Evolutionary conservation across 2,888 invertebrate species (phyloP), one percentile per base, ranked within the genome.

Genomic region (Hipparchia sbordonii): DNA sequence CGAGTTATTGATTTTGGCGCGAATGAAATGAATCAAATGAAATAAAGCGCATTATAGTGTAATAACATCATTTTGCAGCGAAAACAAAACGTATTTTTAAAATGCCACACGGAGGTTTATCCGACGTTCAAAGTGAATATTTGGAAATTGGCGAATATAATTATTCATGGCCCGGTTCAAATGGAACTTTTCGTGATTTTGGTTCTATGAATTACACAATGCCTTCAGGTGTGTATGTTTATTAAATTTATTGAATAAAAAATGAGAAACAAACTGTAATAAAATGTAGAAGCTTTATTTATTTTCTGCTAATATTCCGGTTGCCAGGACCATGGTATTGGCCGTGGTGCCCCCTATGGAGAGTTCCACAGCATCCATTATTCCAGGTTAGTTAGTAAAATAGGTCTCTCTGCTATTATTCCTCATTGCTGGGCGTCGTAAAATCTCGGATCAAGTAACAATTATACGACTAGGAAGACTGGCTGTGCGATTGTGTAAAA

Each of bases 271-370:
- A 39, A 33, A 39, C 1, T 39, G 10, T 60, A 60, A 56, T n/a
- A 71, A 10, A 60, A 9, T 59, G 9, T n/a, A 10, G 9, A 5
- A 56, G n/a, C 7, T 6, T 13, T 54, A 12, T 12, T n/a, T 6
- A n/a, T n/a, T 6, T n/a, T 56, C n/a, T n/a, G 13, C 54, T 54
- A 56, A 56, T 23, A 8, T 23, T 23, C 13, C 3, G 23, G 13
- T 13, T 8, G 13, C 23, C 23, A 93, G 95, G 94, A 67, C 95
- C 95, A 6, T 95, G 95, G 95, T 94, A 92, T 79, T 95, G 95
- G 95, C 95, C 95, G 10, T 95, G 96, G 95, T 96, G 96, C 83
- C 95, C 95, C n/a, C 87, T 95, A 70, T 97, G 97, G 97, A 95
- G 95, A 82, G 94, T 96, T 70, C 95, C 96, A 6, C 97, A 97